These are phyloP conservation scores for Sparus aurata DNA, from an alignment of 2,797 vertebrate species.

Conservation along the genomic window DNA sequence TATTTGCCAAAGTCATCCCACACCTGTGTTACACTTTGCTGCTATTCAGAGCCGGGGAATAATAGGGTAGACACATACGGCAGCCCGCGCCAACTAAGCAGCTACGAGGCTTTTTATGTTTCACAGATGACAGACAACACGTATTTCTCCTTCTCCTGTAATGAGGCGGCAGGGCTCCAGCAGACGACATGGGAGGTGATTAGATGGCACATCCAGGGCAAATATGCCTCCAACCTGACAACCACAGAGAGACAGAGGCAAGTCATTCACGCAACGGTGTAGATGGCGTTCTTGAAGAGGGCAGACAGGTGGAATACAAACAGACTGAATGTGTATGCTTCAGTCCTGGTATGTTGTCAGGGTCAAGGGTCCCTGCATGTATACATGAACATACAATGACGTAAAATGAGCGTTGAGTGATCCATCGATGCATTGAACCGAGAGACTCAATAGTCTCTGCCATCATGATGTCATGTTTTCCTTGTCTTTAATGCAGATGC, in stretches of 20 bases:
- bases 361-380: conserved; percentile 10
- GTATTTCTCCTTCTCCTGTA: conserved; percentile 47
- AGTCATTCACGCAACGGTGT: conserved; percentile 18
- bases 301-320: background rate
- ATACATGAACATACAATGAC: background rate
- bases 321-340: background rate
- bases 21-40: conserved; percentile 30
- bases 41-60: conserved; percentile 48
- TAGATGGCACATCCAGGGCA: conserved; percentile 46
- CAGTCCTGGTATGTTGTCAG: background rate
- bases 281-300: conserved; percentile 10
- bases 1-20: conserved; percentile 29
- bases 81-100: conserved; percentile 49
- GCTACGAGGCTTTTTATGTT: conserved; percentile 58
- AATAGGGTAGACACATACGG: conserved; percentile 48
- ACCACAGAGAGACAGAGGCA: conserved; percentile 38
- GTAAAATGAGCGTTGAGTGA: background rate
- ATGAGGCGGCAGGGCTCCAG: conserved; percentile 61
- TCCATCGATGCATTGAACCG: background rate
- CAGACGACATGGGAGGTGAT: conserved; percentile 64
- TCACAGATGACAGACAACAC: conserved; percentile 61
- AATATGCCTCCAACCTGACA: conserved; percentile 56
- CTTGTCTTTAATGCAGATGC: background rate
- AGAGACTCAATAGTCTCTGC: background rate
- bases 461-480: background rate